phyloP scores from a whole-genome alignment of 2,888 invertebrate species.

The Helicoverpa assulta region DNA sequence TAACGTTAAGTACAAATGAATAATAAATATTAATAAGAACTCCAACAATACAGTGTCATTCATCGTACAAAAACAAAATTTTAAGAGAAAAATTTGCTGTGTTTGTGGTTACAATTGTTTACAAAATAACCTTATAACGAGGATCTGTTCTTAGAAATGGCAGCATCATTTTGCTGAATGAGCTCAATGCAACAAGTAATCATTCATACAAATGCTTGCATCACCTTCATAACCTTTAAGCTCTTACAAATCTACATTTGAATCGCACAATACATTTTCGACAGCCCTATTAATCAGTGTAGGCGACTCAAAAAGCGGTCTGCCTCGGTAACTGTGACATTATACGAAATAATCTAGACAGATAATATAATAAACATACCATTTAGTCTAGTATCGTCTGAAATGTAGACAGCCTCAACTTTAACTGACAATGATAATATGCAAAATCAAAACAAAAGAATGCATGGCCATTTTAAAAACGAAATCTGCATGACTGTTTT shows the following conservation, averaged over 20 bases:
- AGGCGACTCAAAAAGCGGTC: slow-evolving; percentile 46
- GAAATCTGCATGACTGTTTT: slow-evolving; percentile 8
- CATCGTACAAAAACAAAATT: slow-evolving; percentile 23
- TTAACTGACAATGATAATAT: slow-evolving; percentile 5
- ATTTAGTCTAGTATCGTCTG: slow-evolving; percentile 33
- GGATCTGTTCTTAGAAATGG: slow-evolving; percentile 17
- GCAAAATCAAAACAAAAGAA: slow-evolving; percentile 13
- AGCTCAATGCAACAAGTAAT: not conserved
- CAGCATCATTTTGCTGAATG: slow-evolving; percentile 1
- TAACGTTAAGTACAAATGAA: slow-evolving; percentile 34
- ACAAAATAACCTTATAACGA: slow-evolving; percentile 8
- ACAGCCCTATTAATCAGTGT: slow-evolving; percentile 46
- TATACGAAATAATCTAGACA: slow-evolving; percentile 38
- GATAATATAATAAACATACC: slow-evolving; percentile 22
- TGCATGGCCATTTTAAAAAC: not conserved
- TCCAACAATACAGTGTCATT: slow-evolving; percentile 23
- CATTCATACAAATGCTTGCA: slow-evolving; percentile 29
- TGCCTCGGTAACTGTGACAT: slow-evolving; percentile 42
- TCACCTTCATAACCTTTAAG: slow-evolving; percentile 23
- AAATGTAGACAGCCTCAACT: slow-evolving; percentile 9
- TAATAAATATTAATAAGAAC: slow-evolving; percentile 48
- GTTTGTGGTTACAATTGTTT: slow-evolving; percentile 28
- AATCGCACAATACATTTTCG: slow-evolving; percentile 28
- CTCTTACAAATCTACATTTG: slow-evolving; percentile 23
- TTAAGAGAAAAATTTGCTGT: slow-evolving; percentile 8